Conservation (phyloP, 2,113 vertebrate species). For the Chunga burmeisteri region DNA sequence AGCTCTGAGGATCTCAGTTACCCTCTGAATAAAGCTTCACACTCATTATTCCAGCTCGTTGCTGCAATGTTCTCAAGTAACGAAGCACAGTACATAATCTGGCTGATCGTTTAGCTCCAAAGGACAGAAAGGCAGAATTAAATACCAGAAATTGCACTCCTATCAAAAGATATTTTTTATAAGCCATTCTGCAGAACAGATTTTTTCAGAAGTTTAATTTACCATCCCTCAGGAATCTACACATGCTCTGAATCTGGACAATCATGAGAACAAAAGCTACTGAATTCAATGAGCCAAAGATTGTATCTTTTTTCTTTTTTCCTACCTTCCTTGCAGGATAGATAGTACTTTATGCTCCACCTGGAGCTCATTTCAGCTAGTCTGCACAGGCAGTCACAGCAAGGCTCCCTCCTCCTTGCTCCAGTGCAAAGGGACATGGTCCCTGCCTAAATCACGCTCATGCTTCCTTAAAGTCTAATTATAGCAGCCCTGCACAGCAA, state of each 20-base stretch:
- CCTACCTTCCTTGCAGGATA: not conserved
- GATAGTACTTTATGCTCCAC: not conserved
- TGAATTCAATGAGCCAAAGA: not conserved
- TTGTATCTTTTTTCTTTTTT: not conserved
- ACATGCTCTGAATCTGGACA: not conserved
- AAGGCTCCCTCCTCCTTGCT: not conserved
- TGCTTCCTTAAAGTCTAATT: not conserved
- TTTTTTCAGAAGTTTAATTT: not conserved
- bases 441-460: not conserved
- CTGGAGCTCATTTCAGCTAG: not conserved
- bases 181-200: not conserved
- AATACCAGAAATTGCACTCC: not conserved
- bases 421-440: not conserved
- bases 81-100: not conserved
- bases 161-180: not conserved
- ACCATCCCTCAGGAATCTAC: not conserved
- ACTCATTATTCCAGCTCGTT: not conserved
- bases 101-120: conserved; percentile 1
- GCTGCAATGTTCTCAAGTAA: conserved; percentile 31
- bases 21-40: not conserved
- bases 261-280: not conserved
- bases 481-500: not conserved
- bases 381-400: not conserved
- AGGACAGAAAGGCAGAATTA: not conserved
- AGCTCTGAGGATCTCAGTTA: not conserved